Base-by-base conservation (phyloP, 2,888 invertebrate species). In the Onthophagus sagittarius region DNA sequence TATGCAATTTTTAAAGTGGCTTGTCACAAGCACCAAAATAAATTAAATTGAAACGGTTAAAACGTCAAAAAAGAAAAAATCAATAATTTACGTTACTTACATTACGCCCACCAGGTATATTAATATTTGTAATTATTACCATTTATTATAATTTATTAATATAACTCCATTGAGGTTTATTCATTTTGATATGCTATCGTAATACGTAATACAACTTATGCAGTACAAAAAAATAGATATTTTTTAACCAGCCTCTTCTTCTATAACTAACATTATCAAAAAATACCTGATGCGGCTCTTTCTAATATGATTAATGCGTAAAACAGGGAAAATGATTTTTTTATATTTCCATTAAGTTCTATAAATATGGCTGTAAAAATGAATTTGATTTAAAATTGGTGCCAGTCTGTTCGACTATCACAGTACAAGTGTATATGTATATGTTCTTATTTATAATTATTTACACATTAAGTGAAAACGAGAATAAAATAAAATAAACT, bases 371-470 rank as follows among this genome's bases (percentile, higher is more conserved):
- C 78, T 76, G 75, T 77, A 32, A 74, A 74, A 76, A 72, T 75
- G 77, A 77, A 79, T 78, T 77, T 79, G 79, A 77, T 77, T 79
- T 79, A 78, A 77, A 76, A 77, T 77, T 79, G 79, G 83, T 83
- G 83, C 83, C 84, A 84, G 84, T 84, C 84, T 83, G 83, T 82
- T 78, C 79, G 79, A 78, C 83, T 84, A 84, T 84, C 84, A 84
- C 84, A 84, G 84, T 82, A 83, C 78, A 67, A 23, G 67, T 67
- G 81, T 82, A 80, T 82, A 78, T 79, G 79, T 78, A 79, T 79
- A 77, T 80, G 78, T 53, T 53, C 0, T 9, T 53, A 53, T 53
- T 7, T 53, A 53, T 53, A 53, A 53, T 53, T 53, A 53, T 53
- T 7, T 53, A 53, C 39, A 53, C 39, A 53, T 53, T n/a, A 53